These are phyloP conservation scores for Labia minor DNA, from an alignment of 2,888 invertebrate genomes.

Conservation along the genomic window DNA sequence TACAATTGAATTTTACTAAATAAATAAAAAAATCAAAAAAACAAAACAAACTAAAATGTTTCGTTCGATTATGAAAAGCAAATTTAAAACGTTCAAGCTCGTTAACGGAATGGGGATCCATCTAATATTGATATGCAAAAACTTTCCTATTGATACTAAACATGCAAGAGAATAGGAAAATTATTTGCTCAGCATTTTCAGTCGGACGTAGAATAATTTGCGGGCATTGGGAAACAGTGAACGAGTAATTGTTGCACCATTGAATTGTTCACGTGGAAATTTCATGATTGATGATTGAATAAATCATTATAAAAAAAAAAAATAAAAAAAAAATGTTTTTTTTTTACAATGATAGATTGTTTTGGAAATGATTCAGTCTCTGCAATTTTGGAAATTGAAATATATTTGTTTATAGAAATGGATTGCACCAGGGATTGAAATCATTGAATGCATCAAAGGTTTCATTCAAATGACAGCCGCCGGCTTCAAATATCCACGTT, in stretches of 20 bases:
- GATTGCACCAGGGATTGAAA: conserved; percentile 13
- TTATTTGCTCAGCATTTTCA: conserved; percentile 4
- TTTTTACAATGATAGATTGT: background rate
- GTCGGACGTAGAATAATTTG: background rate
- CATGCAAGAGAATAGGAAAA: background rate
- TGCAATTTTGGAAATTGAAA: conserved; percentile 7
- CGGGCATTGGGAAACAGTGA: background rate
- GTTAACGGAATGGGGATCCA: too few relatives aligned
- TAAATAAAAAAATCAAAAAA: too few relatives aligned
- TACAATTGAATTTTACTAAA: too few relatives aligned
- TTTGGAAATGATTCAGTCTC: conserved; percentile 4
- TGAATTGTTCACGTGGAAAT: background rate
- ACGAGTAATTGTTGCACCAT: background rate
- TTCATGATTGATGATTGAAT: conserved; percentile 13
- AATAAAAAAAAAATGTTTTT: background rate
- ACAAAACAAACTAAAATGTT: too few relatives aligned
- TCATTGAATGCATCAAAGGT: conserved; percentile 13
- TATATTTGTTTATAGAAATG: conserved; percentile 13
- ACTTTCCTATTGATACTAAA: background rate
- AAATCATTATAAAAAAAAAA: conserved; percentile 1
- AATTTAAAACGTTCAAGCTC: too few relatives aligned
- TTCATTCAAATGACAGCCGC: conserved; percentile 5
- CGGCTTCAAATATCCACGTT: background rate
- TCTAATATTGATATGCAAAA: background rate
- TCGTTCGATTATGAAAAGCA: too few relatives aligned